Evolutionary conservation across 2,888 invertebrate species (phyloP).

Genomic region (Limnephilus lunatus): DNA sequence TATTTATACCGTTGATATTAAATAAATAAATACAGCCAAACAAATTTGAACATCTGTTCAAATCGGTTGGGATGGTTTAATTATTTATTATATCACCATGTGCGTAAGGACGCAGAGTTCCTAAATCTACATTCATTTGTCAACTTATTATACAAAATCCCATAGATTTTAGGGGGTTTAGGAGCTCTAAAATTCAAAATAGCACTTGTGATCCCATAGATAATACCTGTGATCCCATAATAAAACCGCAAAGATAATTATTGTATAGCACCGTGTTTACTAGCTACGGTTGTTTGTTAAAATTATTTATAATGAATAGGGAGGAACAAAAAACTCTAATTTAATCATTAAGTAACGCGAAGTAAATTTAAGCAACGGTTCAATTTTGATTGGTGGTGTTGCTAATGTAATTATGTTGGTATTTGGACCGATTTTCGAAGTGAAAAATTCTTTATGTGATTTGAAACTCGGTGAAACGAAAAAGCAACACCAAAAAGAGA

Average conservation of each 20-base stretch:
- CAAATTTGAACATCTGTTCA: too few relatives aligned
- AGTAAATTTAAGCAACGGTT: background rate
- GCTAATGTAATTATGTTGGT: background rate
- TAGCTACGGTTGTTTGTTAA: background rate
- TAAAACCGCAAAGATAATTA: background rate
- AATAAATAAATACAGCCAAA: too few relatives aligned
- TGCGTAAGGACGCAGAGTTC: too few relatives aligned
- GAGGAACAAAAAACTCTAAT: background rate
- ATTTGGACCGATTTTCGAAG: background rate
- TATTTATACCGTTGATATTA: too few relatives aligned
- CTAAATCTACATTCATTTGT: background rate
- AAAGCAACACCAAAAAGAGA: too few relatives aligned
- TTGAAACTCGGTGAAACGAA: too few relatives aligned
- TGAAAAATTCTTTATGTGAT: too few relatives aligned
- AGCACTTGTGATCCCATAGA: background rate
- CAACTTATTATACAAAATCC: background rate
- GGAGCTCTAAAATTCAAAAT: background rate
- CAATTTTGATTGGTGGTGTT: background rate
- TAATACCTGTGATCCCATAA: too few relatives aligned
- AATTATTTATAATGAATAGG: background rate
- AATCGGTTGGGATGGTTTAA: too few relatives aligned
- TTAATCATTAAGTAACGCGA: background rate
- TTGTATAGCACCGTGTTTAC: background rate
- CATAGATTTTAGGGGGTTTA: too few relatives aligned
- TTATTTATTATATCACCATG: too few relatives aligned